Base-by-base conservation (phyloP, 2,888 invertebrate genomes). In the Brassicogethes aeneus region DNA sequence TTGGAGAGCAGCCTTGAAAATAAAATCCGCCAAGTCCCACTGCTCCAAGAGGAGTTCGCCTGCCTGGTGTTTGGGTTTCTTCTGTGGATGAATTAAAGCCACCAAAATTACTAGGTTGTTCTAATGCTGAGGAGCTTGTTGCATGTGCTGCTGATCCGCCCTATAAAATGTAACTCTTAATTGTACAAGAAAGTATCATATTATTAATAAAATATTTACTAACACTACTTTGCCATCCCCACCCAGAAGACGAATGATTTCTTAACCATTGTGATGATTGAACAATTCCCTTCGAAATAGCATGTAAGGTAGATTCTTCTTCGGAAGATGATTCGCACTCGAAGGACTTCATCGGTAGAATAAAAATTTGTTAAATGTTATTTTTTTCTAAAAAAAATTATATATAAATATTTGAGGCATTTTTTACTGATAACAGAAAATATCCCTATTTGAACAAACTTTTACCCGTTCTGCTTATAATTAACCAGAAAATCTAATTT, bases 1-100 rank as follows among this genome's bases (percentile, higher is more conserved):
- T 67, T 43, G 67, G 69, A 34, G 67, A 64, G 62, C 74, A 72
- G 38, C 75, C 75, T 62, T 85, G 86, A 65, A 87, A 87, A 69
- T 88, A 89, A 68, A 88, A 89, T n/a, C 88, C 88, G 15, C 89
- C 86, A 16, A 90, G 72, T 12, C 88, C 88, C 15, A 90, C 88
- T 3, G 87, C 82, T 8, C 89, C 86, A 40, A 90, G 68, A 16
- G 89, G 89, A 23, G 89, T 90, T 56, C 89, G 70, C 51, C 85
- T 60, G 2, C 77, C 78, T 7, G 76, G 76, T 13, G 73, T 70
- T 48, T 72, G 72, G 5, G 69, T 65, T 50, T 71, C 71, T 50
- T 74, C 74, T 2, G 50, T 65, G 0, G 71, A 60, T 38, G 66
- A 67, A 42, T 17, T 16, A 42, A 69, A 68, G 5, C 68, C 61